phyloP scores from a whole-genome alignment of 1,140 invertebrate genomes.

The Brachystomella parvula region DNA sequence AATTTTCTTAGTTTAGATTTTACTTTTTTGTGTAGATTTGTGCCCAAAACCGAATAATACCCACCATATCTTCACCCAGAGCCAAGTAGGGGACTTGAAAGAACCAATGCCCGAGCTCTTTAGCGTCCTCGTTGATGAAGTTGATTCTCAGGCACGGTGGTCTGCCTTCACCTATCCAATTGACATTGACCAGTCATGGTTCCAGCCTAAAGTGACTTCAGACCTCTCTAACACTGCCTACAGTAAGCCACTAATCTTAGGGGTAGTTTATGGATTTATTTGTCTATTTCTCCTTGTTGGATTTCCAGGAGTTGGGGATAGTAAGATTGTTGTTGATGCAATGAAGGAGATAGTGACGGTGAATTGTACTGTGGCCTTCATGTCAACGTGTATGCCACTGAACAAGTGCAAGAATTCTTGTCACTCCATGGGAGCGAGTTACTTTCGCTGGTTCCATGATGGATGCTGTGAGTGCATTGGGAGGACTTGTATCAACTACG shows the following conservation, averaged over 20 bases:
- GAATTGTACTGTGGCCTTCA: constrained; percentile 88
- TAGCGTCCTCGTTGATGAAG: constrained; percentile 66
- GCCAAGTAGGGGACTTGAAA: constrained; percentile 75
- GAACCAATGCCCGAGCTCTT: constrained; percentile 77
- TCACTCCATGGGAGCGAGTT: constrained; percentile 63
- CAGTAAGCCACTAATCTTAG: constrained; percentile 29
- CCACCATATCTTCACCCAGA: constrained; percentile 64
- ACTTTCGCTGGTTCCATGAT: constrained; percentile 87
- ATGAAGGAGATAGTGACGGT: constrained; percentile 58
- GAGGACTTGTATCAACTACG: constrained; percentile 80
- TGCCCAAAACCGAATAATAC: constrained; percentile 73
- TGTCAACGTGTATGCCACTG: constrained; percentile 80
- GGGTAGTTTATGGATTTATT: neutral
- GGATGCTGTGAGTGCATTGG: constrained; percentile 92
- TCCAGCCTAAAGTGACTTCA: constrained; percentile 49
- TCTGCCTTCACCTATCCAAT: constrained; percentile 67
- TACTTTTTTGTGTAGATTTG: constrained; percentile 54
- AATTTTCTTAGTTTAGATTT: neutral
- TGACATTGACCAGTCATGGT: constrained; percentile 54
- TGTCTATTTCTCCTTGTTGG: neutral
- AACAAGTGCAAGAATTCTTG: constrained; percentile 75
- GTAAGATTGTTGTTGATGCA: constrained; percentile 31
- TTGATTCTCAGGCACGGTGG: constrained; percentile 65
- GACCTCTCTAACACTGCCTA: constrained; percentile 21
- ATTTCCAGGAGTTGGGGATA: constrained; percentile 30